Evolutionary conservation across 2,113 vertebrate genomes (phyloP).

Genomic region (Sceloporus tristichus): DNA sequence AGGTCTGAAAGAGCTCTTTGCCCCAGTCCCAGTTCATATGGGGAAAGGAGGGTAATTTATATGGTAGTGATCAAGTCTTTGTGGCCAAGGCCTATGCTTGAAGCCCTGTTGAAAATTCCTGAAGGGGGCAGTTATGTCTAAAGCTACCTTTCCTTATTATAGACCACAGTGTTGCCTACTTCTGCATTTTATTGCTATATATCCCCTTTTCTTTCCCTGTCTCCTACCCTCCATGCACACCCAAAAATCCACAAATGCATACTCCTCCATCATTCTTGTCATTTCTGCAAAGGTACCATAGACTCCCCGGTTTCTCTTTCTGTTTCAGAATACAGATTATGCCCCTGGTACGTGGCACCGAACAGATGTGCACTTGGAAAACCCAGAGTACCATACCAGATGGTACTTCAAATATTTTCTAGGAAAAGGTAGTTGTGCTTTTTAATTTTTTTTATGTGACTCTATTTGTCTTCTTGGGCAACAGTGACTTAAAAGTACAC

Average conservation of each 20-base stretch:
- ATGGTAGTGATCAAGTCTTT: not conserved
- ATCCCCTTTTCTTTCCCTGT: not conserved
- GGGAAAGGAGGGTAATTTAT: not conserved
- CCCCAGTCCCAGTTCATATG: not conserved
- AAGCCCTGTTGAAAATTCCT: not conserved
- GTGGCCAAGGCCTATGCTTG: not conserved
- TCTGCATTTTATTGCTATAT: not conserved
- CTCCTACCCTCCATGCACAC: not conserved
- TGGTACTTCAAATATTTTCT: slow-evolving; percentile 99
- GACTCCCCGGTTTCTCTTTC: slow-evolving; percentile 48
- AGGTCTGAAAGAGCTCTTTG: not conserved
- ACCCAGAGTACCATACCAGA: slow-evolving; percentile 98
- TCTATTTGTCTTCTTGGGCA: too few species aligned
- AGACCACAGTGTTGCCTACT: too few species aligned
- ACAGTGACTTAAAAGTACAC: too few species aligned
- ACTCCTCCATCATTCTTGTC: too few species aligned
- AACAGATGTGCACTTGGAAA: slow-evolving; percentile 98
- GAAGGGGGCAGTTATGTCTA: not conserved
- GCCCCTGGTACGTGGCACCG: slow-evolving; percentile 94
- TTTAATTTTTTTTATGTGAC: not conserved
- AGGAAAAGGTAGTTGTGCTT: slow-evolving; percentile 90
- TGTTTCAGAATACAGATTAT: slow-evolving; percentile 84
- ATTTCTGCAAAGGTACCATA: not conserved
- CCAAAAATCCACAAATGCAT: too few species aligned
- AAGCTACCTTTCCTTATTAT: too few species aligned